Base-by-base conservation (phyloP, 2,113 vertebrate genomes). In the Brachyistius frenatus region DNA sequence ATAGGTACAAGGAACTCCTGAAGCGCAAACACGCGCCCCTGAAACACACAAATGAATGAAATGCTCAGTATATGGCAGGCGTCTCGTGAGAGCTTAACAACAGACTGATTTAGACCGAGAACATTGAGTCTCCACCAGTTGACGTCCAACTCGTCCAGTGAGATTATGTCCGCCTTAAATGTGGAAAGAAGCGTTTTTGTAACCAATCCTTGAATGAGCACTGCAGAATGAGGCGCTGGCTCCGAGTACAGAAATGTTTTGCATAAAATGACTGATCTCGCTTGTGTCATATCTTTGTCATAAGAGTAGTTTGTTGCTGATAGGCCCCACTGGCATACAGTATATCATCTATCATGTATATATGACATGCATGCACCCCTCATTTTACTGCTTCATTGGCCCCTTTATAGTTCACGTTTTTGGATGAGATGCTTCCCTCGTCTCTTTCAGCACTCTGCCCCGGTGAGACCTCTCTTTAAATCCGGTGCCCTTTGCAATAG, bases 401-500 rank as follows among this genome's bases (percentile, higher is more conserved):
- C 70, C 81, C 80, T 89, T 93, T 92, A 90, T 78, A 83, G 85
- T 84, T 84, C 46, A 76, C 36, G 35, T 78, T 87, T 86, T 86
- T 78, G 83, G 75, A 88, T 75, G 80, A 82, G 73, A 69, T 71
- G 78, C 71, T 84, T 82, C 53, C 62, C 72, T 75, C 57, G 32
- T 70, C 80, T 86, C 89, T 84, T 47, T 88, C 86, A 81, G 74
- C 73, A 8, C 79, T 62, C 67, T 57, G 65, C 83, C 83, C 84
- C 39, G 52, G 75, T 77, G 80, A 81, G 79, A 88, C 80, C 84
- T 55, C 81, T 76, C 79, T 91, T 91, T 89, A 88, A 86, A 90
- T 85, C 73, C 61, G 0, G 33, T 88, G 88, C 88, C 92, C 87
- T 94, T 92, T 90, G 87, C 86, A 92, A 90, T 87, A 89, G 87